Evolutionary conservation across 2,888 invertebrate species (phyloP).

Genomic region (Drosophila helvetica): DNA sequence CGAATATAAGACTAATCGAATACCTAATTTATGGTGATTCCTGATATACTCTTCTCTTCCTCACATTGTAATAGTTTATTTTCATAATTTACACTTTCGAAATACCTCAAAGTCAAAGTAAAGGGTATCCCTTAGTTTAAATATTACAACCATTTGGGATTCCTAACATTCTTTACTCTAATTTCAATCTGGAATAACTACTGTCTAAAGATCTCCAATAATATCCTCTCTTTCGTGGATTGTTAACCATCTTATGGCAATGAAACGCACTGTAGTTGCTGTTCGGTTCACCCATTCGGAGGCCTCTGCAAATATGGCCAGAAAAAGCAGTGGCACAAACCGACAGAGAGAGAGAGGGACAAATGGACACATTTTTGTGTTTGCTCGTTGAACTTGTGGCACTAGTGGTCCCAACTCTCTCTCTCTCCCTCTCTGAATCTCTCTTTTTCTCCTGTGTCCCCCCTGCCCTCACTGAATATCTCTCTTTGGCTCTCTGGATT

Average conservation of each 20-base stretch:
- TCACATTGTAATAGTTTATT: background rate
- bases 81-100: background rate
- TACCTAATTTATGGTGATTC: no score
- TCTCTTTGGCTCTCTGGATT: constrained; percentile 29
- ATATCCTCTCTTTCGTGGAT: background rate
- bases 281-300: constrained; percentile 19
- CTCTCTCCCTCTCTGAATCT: background rate
- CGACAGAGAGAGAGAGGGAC: constrained; percentile 8
- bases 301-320: constrained; percentile 51
- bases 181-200: no score
- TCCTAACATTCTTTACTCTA: background rate
- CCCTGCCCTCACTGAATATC: background rate
- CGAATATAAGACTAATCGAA: no score
- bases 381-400: constrained; percentile 52
- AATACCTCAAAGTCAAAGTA: background rate
- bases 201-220: no score
- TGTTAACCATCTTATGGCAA: background rate
- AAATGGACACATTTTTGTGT: constrained; percentile 45
- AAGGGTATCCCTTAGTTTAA: background rate
- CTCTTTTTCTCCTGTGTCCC: constrained; percentile 14
- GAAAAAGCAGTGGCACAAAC: constrained; percentile 36
- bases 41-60: no score
- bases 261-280: constrained; percentile 27
- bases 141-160: background rate
- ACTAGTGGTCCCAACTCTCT: constrained; percentile 14